Evolutionary conservation across 2,888 invertebrate genomes (phyloP).

Genomic region (Prosapia bicincta): DNA sequence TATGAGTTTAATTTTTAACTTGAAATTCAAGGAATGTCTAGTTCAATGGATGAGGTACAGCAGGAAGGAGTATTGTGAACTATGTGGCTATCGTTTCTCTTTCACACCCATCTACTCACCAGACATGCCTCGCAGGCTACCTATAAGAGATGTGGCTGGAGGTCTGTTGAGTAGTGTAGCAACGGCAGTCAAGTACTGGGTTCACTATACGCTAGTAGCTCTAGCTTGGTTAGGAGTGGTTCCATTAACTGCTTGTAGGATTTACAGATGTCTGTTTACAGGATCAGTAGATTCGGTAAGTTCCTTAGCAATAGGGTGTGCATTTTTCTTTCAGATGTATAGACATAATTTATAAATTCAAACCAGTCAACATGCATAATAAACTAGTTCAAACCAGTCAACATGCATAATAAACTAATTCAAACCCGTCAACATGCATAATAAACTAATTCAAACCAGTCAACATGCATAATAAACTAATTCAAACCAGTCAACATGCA

Average conservation of each 20-base stretch:
- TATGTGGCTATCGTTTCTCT: slow-evolving; percentile 92
- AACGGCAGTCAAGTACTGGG: slow-evolving; percentile 93
- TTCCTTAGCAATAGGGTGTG: too few relatives aligned
- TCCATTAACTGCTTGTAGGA: slow-evolving; percentile 92
- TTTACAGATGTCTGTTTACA: slow-evolving; percentile 89
- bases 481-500: too few relatives aligned
- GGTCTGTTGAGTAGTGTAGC: slow-evolving; percentile 86
- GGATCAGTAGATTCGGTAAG: slow-evolving; percentile 80
- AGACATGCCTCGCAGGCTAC: slow-evolving; percentile 98
- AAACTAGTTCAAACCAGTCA: too few relatives aligned
- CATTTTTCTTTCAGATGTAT: too few relatives aligned
- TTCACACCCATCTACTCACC: slow-evolving; percentile 99
- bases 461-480: too few relatives aligned
- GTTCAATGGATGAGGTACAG: slow-evolving; percentile 98
- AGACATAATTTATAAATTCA: too few relatives aligned
- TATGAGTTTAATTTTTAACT: too few relatives aligned
- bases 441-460: too few relatives aligned
- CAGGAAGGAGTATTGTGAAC: slow-evolving; percentile 96
- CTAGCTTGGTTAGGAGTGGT: slow-evolving; percentile 97
- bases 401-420: too few relatives aligned
- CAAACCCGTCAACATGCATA: too few relatives aligned
- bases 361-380: too few relatives aligned
- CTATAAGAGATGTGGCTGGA: slow-evolving; percentile 86
- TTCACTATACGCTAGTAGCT: slow-evolving; percentile 95
- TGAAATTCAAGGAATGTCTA: slow-evolving; percentile 76